Conservation (phyloP, 2,888 invertebrate genomes). For the Helleia helle region DNA sequence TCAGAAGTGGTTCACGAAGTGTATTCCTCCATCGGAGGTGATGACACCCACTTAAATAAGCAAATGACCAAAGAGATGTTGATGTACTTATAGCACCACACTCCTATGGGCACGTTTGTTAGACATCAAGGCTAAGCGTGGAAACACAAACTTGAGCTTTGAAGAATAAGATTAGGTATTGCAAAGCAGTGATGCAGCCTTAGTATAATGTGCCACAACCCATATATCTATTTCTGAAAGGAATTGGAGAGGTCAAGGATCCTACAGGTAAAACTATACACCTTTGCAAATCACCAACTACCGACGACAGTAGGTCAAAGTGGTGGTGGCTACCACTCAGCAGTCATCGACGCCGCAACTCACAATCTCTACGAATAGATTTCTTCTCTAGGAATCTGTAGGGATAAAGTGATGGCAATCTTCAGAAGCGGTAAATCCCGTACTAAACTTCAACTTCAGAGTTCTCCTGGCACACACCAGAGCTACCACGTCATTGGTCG, state of each 20-base stretch:
- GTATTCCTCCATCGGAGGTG: constrained; percentile 21
- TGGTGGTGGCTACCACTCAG: too few relatives aligned
- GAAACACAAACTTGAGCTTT: not conserved
- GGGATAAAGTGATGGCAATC: too few relatives aligned
- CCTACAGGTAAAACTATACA: not conserved
- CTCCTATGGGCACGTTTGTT: constrained; percentile 23
- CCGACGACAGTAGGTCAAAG: too few relatives aligned
- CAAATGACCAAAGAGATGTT: constrained; percentile 22
- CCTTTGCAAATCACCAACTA: too few relatives aligned
- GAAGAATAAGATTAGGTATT: not conserved
- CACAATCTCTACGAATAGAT: too few relatives aligned
- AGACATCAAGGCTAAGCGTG: constrained; percentile 16
- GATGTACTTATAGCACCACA: constrained; percentile 24
- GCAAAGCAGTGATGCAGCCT: not conserved
- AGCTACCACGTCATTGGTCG: too few relatives aligned
- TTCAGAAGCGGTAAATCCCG: too few relatives aligned
- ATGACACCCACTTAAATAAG: constrained; percentile 24
- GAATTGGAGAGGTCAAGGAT: not conserved
- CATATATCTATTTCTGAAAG: not conserved
- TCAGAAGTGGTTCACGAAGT: constrained; percentile 14
- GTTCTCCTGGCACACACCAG: too few relatives aligned
- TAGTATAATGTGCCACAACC: not conserved
- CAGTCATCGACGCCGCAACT: too few relatives aligned
- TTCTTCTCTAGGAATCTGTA: too few relatives aligned
- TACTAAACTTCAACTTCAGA: too few relatives aligned